A percentile compares a stretch with the other conserved stretches of the same genome.
Evolutionary conservation across 2,888 invertebrate species (phyloP).

Genomic region (Drosophila putrida): DNA sequence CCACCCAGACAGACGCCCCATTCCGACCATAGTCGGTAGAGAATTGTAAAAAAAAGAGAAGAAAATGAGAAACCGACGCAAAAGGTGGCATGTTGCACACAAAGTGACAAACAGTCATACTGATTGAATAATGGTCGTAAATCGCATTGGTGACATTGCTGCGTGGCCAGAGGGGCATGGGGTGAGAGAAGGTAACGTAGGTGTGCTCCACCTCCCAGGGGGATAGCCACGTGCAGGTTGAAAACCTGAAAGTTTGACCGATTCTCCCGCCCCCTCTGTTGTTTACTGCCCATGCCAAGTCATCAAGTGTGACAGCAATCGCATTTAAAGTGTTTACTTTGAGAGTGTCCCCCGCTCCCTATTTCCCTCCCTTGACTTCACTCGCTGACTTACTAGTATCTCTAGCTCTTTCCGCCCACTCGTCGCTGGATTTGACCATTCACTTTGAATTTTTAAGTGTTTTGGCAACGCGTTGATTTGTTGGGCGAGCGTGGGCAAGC

Average conservation of each 20-base stretch:
- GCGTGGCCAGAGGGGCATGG: conserved; percentile 26
- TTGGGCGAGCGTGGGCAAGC: conserved; percentile 27
- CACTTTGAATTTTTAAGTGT: conserved; percentile 67
- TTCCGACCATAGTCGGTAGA: conserved; percentile 4
- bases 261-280: conserved; percentile 28
- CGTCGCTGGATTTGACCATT: conserved; percentile 49
- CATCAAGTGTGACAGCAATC: conserved; percentile 74
- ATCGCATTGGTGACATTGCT: conserved; percentile 80
- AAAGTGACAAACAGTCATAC: conserved; percentile 82
- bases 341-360: conserved; percentile 22
- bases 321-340: conserved; percentile 75
- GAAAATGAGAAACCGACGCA: conserved; percentile 14
- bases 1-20: background rate
- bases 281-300: conserved; percentile 49
- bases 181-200: background rate
- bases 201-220: conserved; percentile 1
- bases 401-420: conserved; percentile 4
- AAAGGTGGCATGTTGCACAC: conserved; percentile 58
- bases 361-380: background rate
- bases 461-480: conserved; percentile 46
- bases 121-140: conserved; percentile 81
- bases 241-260: conserved; percentile 15
- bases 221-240: conserved; percentile 20
- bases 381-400: background rate
- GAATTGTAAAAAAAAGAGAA: conserved; percentile 32